phyloP scores from a whole-genome alignment of 37 sponge, comb jelly and placozoan genomes.

The Halisarca cf. caerulea region DNA sequence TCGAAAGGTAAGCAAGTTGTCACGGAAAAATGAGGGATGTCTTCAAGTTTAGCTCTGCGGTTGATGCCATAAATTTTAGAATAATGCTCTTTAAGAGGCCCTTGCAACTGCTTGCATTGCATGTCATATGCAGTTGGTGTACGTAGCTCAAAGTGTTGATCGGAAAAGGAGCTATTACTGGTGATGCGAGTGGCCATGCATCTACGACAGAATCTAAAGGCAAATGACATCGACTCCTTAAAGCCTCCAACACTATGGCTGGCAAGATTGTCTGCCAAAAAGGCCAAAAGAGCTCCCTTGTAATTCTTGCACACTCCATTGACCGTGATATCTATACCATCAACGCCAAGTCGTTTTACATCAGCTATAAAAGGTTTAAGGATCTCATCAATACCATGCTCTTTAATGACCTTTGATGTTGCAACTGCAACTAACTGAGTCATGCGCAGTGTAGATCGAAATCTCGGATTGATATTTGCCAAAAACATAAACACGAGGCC shows the following conservation, averaged over 20 bases:
- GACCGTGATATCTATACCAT: not conserved
- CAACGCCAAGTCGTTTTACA: not conserved
- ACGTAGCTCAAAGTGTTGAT: not conserved
- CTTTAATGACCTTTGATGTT: constrained; percentile 15
- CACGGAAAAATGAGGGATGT: not conserved
- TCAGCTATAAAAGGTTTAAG: constrained; percentile 27
- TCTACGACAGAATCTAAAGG: constrained; percentile 5
- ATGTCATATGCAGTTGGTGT: not conserved
- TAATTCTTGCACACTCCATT: not conserved
- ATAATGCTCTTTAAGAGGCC: not conserved
- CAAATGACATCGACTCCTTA: not conserved
- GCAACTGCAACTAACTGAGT: constrained; percentile 35
- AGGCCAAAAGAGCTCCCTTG: constrained; percentile 9
- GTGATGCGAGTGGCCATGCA: not conserved
- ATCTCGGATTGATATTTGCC: too few species aligned
- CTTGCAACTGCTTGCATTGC: not conserved
- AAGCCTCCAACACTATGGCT: constrained; percentile 32
- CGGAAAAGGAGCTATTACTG: not conserved
- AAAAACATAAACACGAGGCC: too few species aligned
- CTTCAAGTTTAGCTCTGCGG: not conserved
- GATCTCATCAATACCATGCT: constrained; percentile 4
- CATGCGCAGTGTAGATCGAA: constrained; percentile 7
- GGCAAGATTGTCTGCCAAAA: constrained; percentile 32
- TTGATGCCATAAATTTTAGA: constrained; percentile 22
- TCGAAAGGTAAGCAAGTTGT: not conserved